phyloP scores from a whole-genome alignment of 2,113 vertebrate species.

The Tricholaema leucomelas region DNA sequence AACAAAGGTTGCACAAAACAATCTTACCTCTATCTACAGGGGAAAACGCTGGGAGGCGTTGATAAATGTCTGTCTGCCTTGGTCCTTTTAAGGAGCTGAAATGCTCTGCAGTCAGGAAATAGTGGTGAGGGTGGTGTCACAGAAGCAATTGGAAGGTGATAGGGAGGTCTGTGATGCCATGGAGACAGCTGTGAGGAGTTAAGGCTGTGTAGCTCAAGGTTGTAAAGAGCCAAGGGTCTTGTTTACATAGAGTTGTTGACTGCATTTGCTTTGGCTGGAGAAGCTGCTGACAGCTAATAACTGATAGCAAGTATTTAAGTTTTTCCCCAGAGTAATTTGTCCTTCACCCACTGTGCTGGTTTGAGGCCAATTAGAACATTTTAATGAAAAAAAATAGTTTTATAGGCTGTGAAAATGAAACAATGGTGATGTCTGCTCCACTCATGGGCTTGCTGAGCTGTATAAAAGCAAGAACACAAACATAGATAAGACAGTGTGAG shows the following conservation, averaged over 20 bases:
- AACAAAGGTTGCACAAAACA: background rate
- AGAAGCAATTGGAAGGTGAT: background rate
- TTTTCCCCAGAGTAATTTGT: background rate
- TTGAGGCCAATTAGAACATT: no score
- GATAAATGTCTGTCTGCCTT: background rate
- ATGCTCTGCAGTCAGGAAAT: background rate
- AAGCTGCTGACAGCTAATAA: background rate
- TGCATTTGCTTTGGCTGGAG: background rate
- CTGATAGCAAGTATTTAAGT: background rate
- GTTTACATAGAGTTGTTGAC: background rate
- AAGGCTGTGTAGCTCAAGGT: background rate
- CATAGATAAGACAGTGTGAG: no score
- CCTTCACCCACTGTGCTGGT: no score
- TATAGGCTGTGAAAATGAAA: no score
- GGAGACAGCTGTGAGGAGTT: background rate
- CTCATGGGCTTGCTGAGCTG: no score
- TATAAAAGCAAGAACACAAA: no score
- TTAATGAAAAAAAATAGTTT: no score
- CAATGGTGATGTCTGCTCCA: no score
- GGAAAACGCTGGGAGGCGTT: background rate
- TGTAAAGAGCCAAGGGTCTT: background rate
- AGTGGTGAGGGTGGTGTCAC: background rate
- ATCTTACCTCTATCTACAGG: fast-evolving
- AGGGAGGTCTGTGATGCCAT: background rate
- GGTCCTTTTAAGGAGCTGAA: background rate